A percentile compares a stretch with the other conserved stretches of the same genome.
phyloP scores from a whole-genome alignment of 2,113 vertebrate species.

The Proterorhinus semilunaris region DNA sequence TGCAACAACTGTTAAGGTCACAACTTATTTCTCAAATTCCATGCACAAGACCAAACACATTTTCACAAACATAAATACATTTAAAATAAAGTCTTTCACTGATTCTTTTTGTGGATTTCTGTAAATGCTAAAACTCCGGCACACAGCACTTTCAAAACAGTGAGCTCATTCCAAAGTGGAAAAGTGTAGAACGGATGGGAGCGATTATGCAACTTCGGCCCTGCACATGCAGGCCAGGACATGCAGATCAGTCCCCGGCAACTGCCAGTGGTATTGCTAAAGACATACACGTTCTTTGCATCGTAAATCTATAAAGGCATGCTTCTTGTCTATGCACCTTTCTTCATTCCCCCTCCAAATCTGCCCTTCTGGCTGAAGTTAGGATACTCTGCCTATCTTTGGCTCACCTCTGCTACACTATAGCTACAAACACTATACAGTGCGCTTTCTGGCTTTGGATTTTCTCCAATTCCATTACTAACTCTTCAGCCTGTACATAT shows the following conservation, averaged over 20 bases:
- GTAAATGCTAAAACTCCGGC: slow-evolving; percentile 18
- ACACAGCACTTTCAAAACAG: slow-evolving; percentile 30
- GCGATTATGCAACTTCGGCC: slow-evolving; percentile 63
- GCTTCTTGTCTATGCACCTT: slow-evolving; percentile 49
- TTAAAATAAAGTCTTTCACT: slow-evolving; percentile 12
- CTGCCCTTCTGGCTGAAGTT: slow-evolving; percentile 26
- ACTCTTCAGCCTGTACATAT: neutral
- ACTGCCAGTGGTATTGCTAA: slow-evolving; percentile 17
- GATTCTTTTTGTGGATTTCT: slow-evolving; percentile 8
- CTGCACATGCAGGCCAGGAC: slow-evolving; percentile 56
- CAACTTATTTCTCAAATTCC: slow-evolving; percentile 59
- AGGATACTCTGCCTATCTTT: slow-evolving; percentile 27
- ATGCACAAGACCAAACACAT: slow-evolving; percentile 27
- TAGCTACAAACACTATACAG: slow-evolving; percentile 7
- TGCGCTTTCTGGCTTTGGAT: neutral
- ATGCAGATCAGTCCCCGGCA: slow-evolving; percentile 46
- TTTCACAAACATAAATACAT: neutral
- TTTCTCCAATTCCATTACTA: neutral
- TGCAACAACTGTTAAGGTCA: slow-evolving; percentile 60
- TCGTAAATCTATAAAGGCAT: slow-evolving; percentile 52
- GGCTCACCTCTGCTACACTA: slow-evolving; percentile 71
- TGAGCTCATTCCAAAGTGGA: slow-evolving; percentile 66
- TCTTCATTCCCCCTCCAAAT: slow-evolving; percentile 45
- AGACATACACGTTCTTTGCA: slow-evolving; percentile 24
- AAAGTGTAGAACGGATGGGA: slow-evolving; percentile 60